Percentiles rank a stretch among this genome's conserved stretches.
phyloP scores from a whole-genome alignment of 2,888 invertebrate genomes.

The Hemistola chrysoprasaria region DNA sequence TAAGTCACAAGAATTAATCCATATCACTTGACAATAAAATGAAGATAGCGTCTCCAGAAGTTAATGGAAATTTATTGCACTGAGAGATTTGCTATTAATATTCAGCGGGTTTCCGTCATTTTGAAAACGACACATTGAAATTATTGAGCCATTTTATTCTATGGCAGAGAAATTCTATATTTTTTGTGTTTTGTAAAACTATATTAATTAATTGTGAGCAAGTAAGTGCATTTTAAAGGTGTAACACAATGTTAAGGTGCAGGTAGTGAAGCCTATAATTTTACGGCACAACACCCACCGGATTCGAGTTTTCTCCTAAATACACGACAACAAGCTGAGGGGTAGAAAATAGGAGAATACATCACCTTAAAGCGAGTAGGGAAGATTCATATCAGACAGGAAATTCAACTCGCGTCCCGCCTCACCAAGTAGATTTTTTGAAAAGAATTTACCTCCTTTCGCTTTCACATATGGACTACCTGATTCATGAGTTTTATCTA shows the following conservation, averaged over 20 bases:
- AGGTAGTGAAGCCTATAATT: constrained; percentile 10
- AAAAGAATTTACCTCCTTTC: constrained; percentile 66
- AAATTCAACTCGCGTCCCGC: constrained; percentile 76
- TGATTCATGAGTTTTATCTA: constrained; percentile 81
- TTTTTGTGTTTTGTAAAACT: constrained; percentile 6
- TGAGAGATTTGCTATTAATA: constrained; percentile 41
- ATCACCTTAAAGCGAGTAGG: constrained; percentile 80
- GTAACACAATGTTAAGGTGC: not conserved
- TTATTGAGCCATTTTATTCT: constrained; percentile 18
- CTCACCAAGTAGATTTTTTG: constrained; percentile 67
- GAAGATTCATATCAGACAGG: constrained; percentile 80
- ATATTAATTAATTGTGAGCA: too few species aligned
- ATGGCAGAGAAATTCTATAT: constrained; percentile 12
- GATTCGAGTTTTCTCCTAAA: constrained; percentile 34
- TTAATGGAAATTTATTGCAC: constrained; percentile 76
- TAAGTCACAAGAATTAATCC: constrained; percentile 81
- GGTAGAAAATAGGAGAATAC: constrained; percentile 78
- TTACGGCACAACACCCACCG: constrained; percentile 11
- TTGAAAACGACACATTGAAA: constrained; percentile 17
- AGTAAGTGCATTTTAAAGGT: too few species aligned
- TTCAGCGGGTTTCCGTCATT: constrained; percentile 22
- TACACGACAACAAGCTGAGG: constrained; percentile 45
- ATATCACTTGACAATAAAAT: constrained; percentile 79
- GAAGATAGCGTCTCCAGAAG: constrained; percentile 75
- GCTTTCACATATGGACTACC: constrained; percentile 70